A percentile compares a stretch with the other conserved stretches of the same genome.
Conservation (phyloP, 2,797 vertebrate species). For the Cossypha niveicapilla region DNA sequence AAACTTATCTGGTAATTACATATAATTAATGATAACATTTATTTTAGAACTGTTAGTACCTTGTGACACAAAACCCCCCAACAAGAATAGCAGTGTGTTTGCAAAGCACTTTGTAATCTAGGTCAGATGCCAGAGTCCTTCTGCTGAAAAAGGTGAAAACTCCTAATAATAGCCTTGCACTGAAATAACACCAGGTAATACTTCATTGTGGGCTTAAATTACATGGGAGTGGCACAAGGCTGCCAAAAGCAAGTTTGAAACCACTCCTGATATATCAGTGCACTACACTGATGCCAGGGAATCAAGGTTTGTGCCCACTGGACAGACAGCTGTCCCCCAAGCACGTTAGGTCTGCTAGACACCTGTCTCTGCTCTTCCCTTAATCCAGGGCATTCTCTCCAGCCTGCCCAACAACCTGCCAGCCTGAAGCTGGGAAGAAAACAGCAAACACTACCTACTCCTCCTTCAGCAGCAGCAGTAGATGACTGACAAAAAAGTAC, state of each 20-base stretch:
- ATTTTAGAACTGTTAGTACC: constrained; percentile 14
- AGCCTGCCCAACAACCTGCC: background rate
- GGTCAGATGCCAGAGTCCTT: background rate
- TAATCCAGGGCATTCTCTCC: background rate
- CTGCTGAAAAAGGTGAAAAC: background rate
- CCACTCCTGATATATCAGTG: background rate
- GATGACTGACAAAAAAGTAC: background rate
- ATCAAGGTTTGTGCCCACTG: background rate
- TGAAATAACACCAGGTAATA: background rate
- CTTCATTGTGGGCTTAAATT: background rate
- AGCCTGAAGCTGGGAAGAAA: background rate
- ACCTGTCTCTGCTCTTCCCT: background rate
- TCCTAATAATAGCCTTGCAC: background rate
- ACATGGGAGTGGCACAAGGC: background rate
- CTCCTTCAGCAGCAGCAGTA: background rate
- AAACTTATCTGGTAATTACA: constrained; percentile 11
- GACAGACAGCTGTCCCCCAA: background rate
- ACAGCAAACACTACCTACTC: background rate
- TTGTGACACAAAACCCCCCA: background rate
- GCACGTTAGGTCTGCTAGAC: background rate
- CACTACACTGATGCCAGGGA: background rate
- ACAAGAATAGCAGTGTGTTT: background rate
- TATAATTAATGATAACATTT: constrained; percentile 14
- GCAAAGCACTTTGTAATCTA: background rate
- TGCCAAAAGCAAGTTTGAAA: background rate